These are phyloP conservation scores for Thunnus maccoyii DNA, from an alignment of 2,113 vertebrate species.

Conservation along the genomic window DNA sequence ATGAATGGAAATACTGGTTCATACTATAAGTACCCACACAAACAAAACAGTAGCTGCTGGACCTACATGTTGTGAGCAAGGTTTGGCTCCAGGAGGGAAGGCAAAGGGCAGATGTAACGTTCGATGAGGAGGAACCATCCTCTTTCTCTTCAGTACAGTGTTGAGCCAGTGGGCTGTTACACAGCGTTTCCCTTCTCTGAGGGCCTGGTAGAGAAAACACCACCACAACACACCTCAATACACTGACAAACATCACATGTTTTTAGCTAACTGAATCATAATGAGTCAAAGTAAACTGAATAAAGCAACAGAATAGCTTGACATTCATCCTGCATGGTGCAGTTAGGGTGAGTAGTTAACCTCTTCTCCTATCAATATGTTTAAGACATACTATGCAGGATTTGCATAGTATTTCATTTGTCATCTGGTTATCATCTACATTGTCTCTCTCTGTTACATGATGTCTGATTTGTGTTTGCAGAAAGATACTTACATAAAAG, in stretches of 20 bases:
- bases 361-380: too few species aligned
- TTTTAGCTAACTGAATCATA: background rate
- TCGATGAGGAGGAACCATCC: constrained; percentile 94
- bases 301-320: background rate
- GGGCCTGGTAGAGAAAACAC: constrained; percentile 81
- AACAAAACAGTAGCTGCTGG: too few species aligned
- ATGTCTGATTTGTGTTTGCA: background rate
- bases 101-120: constrained; percentile 95
- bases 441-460: too few species aligned
- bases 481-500: background rate
- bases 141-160: constrained; percentile 92
- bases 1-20: too few species aligned
- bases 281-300: background rate
- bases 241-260: background rate
- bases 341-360: too few species aligned
- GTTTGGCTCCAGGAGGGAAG: constrained; percentile 95
- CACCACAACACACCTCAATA: background rate
- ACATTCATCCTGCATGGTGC: background rate
- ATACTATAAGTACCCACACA: too few species aligned
- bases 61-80: constrained; percentile 95
- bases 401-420: too few species aligned
- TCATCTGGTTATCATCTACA: too few species aligned
- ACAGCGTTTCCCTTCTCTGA: constrained; percentile 95
- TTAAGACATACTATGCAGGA: too few species aligned
- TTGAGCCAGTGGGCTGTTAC: constrained; percentile 98